Percentiles rank a stretch among this genome's conserved stretches.
phyloP scores from a whole-genome alignment of 37 sponge, comb jelly and placozoan genomes.

The Ephydatia muelleri region DNA sequence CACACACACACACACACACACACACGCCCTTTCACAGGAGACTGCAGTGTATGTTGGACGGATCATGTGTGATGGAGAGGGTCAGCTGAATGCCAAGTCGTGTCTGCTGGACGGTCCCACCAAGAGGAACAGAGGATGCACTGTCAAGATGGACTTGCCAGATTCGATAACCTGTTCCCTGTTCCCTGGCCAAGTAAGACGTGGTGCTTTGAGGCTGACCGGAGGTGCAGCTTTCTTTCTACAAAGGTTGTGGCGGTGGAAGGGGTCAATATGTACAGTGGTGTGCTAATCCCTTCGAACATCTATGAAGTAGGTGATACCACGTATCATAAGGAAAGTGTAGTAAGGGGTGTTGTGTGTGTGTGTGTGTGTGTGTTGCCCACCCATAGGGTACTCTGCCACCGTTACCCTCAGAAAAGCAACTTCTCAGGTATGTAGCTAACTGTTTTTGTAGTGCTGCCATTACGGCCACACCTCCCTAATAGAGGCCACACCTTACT shows the following conservation, averaged over 20 bases:
- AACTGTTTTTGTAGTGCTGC: background rate
- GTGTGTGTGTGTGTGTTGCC: constrained; percentile 13
- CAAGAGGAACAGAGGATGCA: background rate
- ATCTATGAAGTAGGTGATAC: constrained; percentile 51
- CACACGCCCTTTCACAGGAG: constrained; percentile 42
- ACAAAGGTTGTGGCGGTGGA: constrained; percentile 69
- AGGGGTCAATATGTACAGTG: constrained; percentile 47
- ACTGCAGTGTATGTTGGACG: constrained; percentile 57
- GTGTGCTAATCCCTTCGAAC: constrained; percentile 31
- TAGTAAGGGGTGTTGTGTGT: constrained; percentile 7
- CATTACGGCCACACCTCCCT: background rate
- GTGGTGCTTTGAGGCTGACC: too few relatives aligned
- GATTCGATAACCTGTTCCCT: constrained; percentile 49
- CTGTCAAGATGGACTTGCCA: constrained; percentile 55
- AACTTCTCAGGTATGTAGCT: background rate
- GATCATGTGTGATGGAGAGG: constrained; percentile 73
- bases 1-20: background rate
- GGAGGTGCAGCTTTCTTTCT: too few relatives aligned
- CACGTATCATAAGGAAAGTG: background rate
- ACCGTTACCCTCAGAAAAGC: background rate
- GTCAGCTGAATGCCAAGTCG: constrained; percentile 68
- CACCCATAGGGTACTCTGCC: background rate
- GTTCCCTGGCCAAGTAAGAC: constrained; percentile 76
- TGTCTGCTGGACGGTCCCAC: constrained; percentile 66
- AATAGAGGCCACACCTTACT: background rate